Conservation (phyloP, 2,113 vertebrate genomes). For the Lagopus leucura region DNA sequence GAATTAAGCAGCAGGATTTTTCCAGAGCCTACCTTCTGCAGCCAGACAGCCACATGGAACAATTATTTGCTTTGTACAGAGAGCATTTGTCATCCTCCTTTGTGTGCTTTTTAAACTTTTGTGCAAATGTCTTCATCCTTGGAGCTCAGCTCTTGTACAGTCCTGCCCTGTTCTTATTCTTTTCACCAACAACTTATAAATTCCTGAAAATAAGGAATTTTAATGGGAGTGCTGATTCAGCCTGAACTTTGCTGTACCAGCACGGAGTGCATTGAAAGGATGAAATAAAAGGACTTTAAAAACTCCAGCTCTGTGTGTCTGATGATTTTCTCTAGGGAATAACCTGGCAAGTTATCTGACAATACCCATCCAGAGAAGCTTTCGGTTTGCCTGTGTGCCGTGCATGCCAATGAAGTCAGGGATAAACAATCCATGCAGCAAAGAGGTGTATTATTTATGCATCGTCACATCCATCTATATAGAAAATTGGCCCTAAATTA, state of each 20-base stretch:
- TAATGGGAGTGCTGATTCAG: not conserved
- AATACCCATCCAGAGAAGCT: slow-evolving; percentile 20
- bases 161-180: not conserved
- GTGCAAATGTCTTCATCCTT: rapidly evolving
- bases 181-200: not conserved
- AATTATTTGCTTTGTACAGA: rapidly evolving
- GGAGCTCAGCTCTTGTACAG: rapidly evolving
- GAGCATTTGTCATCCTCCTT: not conserved
- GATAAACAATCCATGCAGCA: not conserved
- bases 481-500: slow-evolving; percentile 28
- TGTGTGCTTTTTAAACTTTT: not conserved
- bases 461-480: not conserved
- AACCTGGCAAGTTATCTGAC: slow-evolving; percentile 8
- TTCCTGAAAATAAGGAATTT: slow-evolving; percentile 12
- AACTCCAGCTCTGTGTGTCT: slow-evolving; percentile 12
- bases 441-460: slow-evolving; percentile 24
- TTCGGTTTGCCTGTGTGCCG: not conserved
- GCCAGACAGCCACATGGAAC: not conserved
- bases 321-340: not conserved
- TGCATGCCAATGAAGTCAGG: not conserved
- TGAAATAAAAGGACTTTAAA: slow-evolving; percentile 17
- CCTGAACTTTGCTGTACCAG: not conserved
- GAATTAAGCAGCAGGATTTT: rapidly evolving
- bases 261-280: not conserved
- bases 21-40: not conserved